Base-by-base conservation (phyloP, 2,888 invertebrate genomes). In the Flabesymbios commensalis region DNA sequence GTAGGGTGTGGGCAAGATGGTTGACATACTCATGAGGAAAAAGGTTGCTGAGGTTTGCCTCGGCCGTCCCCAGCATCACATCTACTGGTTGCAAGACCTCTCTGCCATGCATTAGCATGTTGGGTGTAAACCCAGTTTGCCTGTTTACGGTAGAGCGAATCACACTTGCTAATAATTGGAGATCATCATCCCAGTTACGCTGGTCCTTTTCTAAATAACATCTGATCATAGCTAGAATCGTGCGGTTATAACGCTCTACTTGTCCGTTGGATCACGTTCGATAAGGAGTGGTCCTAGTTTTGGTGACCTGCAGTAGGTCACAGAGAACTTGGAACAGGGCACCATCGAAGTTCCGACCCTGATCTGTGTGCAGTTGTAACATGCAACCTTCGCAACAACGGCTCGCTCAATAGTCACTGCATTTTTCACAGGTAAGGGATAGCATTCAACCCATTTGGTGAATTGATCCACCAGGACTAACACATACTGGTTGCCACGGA, bases 271-370 rank as follows among this genome's bases (percentile, higher is more conserved):
- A 45, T 17, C 41, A 49, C 22, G 61, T 58, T 7, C 45, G 53
- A 29, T 58, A 64, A 10, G 61, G 64, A n/a, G 64, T 64, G 14
- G 64, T 64, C 5, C 61, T 5, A 2, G 57, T 42, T 51, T 64
- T 64, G 26, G 52, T 32, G n/a, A 62, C 55, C 28, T 56, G 29
- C 39, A 64, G 43, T 5, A 32, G 5, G 5, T 55, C 45, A 42
- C 62, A 64, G 1, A 64, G 24, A 5, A 33, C 53, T 5, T 19
- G 28, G 24, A 63, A 59, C 1, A 62, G 43, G 14, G 28, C 43
- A 29, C 49, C 31, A 4, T 59, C 59, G 28, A 63, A 51, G 36
- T 63, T 63, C 29, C 51, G 22, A n/a, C 53, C 48, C 28, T 59
- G 56, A 41, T 64, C 61, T 7, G 54, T 28, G 42, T 47, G 41